These are phyloP conservation scores for Pao palembangensis DNA, from an alignment of 2,113 vertebrate genomes.

Conservation along the genomic window DNA sequence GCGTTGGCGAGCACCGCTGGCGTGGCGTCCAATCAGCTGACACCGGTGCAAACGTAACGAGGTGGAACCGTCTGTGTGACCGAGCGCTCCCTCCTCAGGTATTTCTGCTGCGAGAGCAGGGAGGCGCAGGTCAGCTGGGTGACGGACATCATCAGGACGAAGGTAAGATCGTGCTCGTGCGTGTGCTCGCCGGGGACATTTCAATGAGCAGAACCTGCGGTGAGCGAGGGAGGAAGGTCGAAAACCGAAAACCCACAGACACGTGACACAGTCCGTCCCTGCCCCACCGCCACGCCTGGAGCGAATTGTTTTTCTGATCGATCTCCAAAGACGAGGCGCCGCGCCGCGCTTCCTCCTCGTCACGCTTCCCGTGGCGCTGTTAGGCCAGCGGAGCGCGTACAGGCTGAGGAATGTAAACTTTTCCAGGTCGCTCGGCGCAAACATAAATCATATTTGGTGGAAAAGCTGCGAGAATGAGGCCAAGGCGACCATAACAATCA, in stretches of 20 bases:
- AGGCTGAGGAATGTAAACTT: constrained; percentile 51
- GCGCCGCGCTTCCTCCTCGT: too few species aligned
- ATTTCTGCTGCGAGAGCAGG: constrained; percentile 85
- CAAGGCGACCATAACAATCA: constrained; percentile 65
- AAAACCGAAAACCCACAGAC: background rate
- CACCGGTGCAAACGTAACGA: background rate
- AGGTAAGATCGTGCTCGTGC: constrained; percentile 72
- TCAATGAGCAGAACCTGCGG: background rate
- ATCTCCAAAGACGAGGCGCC: background rate
- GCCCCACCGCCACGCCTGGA: background rate
- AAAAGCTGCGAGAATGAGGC: constrained; percentile 74
- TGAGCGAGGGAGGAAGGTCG: background rate
- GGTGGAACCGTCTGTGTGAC: constrained; percentile 6
- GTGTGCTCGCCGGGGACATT: too few species aligned
- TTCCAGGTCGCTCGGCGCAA: constrained; percentile 67
- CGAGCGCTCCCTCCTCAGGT: constrained; percentile 70
- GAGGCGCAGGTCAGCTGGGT: constrained; percentile 86
- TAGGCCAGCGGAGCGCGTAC: constrained; percentile 44
- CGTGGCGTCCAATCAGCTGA: background rate
- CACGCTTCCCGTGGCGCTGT: constrained; percentile 13
- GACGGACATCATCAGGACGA: constrained; percentile 81
- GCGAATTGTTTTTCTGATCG: constrained; percentile 37
- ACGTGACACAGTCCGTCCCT: constrained; percentile 8
- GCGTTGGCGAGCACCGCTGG: background rate
- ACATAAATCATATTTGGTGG: constrained; percentile 74